phyloP scores from a whole-genome alignment of 2,888 invertebrate genomes.

The Leptopilina myrica region DNA sequence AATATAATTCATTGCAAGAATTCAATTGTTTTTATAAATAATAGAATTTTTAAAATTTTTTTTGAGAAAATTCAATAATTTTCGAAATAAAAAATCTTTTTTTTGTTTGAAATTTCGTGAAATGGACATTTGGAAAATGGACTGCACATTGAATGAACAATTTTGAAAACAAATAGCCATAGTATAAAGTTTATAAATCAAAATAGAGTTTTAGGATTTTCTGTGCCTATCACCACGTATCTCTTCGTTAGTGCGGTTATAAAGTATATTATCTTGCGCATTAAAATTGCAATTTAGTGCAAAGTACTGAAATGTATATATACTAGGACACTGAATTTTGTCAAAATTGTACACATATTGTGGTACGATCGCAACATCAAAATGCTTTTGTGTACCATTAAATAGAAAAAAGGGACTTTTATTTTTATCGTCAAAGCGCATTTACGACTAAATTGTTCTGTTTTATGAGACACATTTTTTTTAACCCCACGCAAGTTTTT shows the following conservation, averaged over 20 bases:
- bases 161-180: slow-evolving; percentile 1
- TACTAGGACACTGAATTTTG: slow-evolving; percentile 8
- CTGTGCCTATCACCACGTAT: slow-evolving; percentile 25
- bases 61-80: too few species aligned
- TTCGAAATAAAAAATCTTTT: too few species aligned
- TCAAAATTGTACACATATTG: not conserved
- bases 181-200: not conserved
- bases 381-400: slow-evolving; percentile 6
- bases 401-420: slow-evolving; percentile 24
- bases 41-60: too few species aligned
- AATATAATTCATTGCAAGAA: too few species aligned
- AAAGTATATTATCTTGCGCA: slow-evolving; percentile 37
- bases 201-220: slow-evolving; percentile 22
- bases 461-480: slow-evolving; percentile 1
- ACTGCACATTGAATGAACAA: not conserved
- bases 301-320: slow-evolving; percentile 1
- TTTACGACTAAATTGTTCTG: slow-evolving; percentile 17
- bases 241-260: slow-evolving; percentile 26
- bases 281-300: slow-evolving; percentile 28
- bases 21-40: too few species aligned
- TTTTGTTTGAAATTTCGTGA: too few species aligned
- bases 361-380: slow-evolving; percentile 19
- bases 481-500: not conserved
- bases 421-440: slow-evolving; percentile 28
- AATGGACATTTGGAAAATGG: not conserved